Base-by-base conservation (phyloP, 1,140 invertebrate species). In the Cherax quadricarinatus region DNA sequence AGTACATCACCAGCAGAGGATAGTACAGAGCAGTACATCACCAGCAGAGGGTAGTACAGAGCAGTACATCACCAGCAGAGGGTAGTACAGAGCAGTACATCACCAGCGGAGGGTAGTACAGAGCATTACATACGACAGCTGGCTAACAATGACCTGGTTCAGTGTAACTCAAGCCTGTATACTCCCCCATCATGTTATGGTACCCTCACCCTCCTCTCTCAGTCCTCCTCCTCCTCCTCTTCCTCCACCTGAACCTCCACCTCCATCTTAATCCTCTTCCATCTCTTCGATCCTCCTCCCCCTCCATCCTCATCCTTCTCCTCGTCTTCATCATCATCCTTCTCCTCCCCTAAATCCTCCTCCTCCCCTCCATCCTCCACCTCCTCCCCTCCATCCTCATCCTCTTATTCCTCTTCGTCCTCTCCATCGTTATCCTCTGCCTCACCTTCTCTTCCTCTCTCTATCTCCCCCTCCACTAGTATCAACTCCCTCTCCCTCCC, bases 311-410 rank as follows among this genome's bases (percentile, higher is more conserved):
- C 62, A 16, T 1, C 18, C 62, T 66, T 16, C 18, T 16, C 10
- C 79, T 81, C 79, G 49, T 48, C 49, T 48, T 81, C 79, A 51
- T 48, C 49, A 49, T 81, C 79, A 62, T 53, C 62, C 82, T 66
- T 53, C 30, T 53, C 82, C 30, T 53, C 30, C 82, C 60, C 82
- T 57, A 51, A 60, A 51, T 84, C 82, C 60, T 24, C 60, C 82
- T 84, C 82, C 60, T 53, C 60, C 82, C 62, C 82, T 84, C 82
- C 48, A 62, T 75, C 70, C n/a, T 66, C 51, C 48, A 62, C 62
- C 9, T 66, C 16, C 48, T 9, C 16, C 24, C 41, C 0, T 75
- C 66, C 9, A 16, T 21, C 24, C 10, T 5, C 30, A 0, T 86
- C 21, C 73, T 18, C 24, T n/a, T 86, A 3, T 75, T n/a, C 53